Evolutionary conservation across 2,888 invertebrate species (phyloP), one percentile per base, ranked within the genome.

Genomic region (Ferdinandea cuprea): DNA sequence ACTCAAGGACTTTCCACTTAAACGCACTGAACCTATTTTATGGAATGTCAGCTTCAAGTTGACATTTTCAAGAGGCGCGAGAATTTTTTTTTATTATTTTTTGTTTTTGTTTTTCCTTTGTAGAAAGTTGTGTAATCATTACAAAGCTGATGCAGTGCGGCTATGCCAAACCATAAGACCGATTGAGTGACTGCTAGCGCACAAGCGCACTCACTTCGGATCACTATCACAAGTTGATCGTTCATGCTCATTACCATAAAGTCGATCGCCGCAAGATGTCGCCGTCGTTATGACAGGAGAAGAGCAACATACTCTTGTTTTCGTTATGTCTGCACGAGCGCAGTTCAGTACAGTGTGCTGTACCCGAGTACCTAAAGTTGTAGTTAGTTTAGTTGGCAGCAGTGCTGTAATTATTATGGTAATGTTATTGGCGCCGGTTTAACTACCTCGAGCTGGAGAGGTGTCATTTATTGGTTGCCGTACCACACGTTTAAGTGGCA

Each of bases 181-280:
- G 30, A 50, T 19, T 19, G 19, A 44, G 44, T 9, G 44, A 44
- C 19, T 44, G 21, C 48, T 54, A 17, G 32, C 30, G 59, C 52
- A n/a, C 52, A 35, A 46, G 13, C 65, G n/a, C 44, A 8, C 30
- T 13, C 46, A 1, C 46, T 9, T 35, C 56, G 40, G 81, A 81
- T 76, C 65, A 17, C 15, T 46, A 77, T 77, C 81, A 32, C 54
- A 61, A 77, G 65, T 56, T 77, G 71, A 81, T 72, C 81, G 81
- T 61, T 77, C 65, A 72, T 37, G 19, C 77, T 81, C 66, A 77
- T 81, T 81, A 71, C 59, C 81, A 81, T 81, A 81, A 77, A 77
- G 59, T 44, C 66, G 81, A 77, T 77, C 77, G 81, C 81, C 81
- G 77, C 81, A 71, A 81, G 81, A 81, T 81, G 81, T 81, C 77